Conservation (phyloP, 2,888 invertebrate genomes). For the Ptychoptera albimana region DNA sequence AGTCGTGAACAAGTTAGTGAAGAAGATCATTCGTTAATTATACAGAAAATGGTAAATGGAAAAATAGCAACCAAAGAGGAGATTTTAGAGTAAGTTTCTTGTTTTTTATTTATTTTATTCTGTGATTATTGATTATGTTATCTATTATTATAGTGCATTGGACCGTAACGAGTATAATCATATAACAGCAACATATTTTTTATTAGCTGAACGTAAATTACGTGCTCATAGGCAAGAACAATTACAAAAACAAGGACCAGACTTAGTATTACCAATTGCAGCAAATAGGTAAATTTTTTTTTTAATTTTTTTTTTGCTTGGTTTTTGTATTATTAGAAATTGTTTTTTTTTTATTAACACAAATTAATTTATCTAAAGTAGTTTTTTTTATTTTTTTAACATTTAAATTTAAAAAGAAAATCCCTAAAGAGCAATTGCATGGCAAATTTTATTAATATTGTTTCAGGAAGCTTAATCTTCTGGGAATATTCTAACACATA, state of each 20-base stretch:
- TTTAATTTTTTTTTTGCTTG: slow-evolving; percentile 2
- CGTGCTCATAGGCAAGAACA: slow-evolving; percentile 56
- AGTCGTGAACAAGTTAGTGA: slow-evolving; percentile 80
- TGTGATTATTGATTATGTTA: background rate
- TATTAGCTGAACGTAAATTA: slow-evolving; percentile 86
- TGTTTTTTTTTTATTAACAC: background rate
- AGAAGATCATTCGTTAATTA: slow-evolving; percentile 78
- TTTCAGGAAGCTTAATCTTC: slow-evolving; percentile 11
- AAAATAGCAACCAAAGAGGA: slow-evolving; percentile 88
- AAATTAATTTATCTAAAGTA: background rate
- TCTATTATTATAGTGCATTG: slow-evolving; percentile 45
- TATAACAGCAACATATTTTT: slow-evolving; percentile 94
- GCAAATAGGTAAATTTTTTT: slow-evolving; percentile 15
- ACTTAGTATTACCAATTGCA: slow-evolving; percentile 15
- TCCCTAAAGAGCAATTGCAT: slow-evolving; percentile 3
- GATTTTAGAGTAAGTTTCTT: slow-evolving; percentile 59
- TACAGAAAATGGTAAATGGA: slow-evolving; percentile 93
- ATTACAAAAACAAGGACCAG: slow-evolving; percentile 27
- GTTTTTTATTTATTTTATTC: slow-evolving; percentile 1
- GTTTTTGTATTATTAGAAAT: background rate
- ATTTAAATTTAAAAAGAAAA: background rate
- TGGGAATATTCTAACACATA: slow-evolving; percentile 7
- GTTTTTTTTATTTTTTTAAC: background rate
- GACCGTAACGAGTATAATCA: slow-evolving; percentile 96
- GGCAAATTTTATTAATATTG: slow-evolving; percentile 2